phyloP scores from a whole-genome alignment of 2,113 vertebrate genomes.

The human region DNA sequence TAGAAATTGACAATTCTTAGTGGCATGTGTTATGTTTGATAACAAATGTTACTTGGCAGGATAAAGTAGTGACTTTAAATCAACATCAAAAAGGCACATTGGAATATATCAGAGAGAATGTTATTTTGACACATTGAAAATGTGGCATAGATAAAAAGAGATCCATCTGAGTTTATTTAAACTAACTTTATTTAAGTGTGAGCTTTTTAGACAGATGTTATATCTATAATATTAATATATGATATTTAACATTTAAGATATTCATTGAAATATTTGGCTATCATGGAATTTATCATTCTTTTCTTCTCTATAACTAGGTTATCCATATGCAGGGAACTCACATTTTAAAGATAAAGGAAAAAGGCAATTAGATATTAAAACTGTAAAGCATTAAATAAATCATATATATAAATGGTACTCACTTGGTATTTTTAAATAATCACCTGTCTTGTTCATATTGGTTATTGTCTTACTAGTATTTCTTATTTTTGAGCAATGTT shows the following conservation, averaged over 20 bases:
- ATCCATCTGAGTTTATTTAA: not conserved
- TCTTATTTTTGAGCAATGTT: slow-evolving; percentile 14
- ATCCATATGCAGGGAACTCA: accelerated
- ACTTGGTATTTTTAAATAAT: not conserved
- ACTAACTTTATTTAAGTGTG: not conserved
- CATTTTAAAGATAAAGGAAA: not conserved
- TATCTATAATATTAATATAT: not conserved
- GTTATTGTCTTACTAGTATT: not conserved
- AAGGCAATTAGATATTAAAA: not conserved
- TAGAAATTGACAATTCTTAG: slow-evolving; percentile 3
- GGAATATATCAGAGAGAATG: not conserved
- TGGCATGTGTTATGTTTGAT: slow-evolving; percentile 37
- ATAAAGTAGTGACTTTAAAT: slow-evolving; percentile 31
- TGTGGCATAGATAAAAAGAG: not conserved
- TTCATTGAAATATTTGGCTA: not conserved
- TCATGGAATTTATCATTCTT: not conserved
- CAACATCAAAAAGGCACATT: not conserved
- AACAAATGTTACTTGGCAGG: slow-evolving; percentile 35
- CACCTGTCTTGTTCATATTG: not conserved
- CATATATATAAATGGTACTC: not conserved
- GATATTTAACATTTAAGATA: not conserved
- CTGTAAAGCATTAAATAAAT: not conserved
- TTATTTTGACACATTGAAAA: not conserved
- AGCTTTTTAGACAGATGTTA: not conserved
- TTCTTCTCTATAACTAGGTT: not conserved